phyloP scores from a whole-genome alignment of 2,113 vertebrate genomes.

The Brachypodius melanocephalos region DNA sequence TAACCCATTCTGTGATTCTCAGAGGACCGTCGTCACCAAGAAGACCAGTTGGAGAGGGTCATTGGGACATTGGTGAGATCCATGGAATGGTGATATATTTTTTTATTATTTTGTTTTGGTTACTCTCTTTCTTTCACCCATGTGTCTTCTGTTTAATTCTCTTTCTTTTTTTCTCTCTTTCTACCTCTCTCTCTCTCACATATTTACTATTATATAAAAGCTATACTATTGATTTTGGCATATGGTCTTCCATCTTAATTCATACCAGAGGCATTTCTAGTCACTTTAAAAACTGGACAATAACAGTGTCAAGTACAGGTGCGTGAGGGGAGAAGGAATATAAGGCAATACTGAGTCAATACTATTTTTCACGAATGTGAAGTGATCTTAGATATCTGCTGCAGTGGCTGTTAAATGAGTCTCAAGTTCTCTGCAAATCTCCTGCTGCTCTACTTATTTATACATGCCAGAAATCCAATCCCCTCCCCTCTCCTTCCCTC shows the following conservation, averaged over 20 bases:
- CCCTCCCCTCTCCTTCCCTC: no score
- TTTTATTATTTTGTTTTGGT: neutral
- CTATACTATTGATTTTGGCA: neutral
- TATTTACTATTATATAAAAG: neutral
- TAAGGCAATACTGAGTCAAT: neutral
- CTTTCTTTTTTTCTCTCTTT: neutral
- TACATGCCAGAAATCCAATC: neutral
- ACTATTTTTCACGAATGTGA: neutral
- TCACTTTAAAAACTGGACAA: neutral
- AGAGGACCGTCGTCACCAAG: no score
- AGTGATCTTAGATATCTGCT: neutral
- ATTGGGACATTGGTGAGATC: fast-evolving
- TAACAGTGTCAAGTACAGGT: neutral
- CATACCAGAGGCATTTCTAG: fast-evolving
- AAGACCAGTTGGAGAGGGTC: neutral
- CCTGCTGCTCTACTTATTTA: neutral
- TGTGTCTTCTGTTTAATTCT: neutral
- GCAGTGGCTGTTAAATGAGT: neutral
- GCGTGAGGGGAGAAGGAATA: neutral
- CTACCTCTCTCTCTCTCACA: no score
- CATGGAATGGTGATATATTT: no score
- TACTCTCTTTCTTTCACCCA: neutral
- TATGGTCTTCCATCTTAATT: neutral
- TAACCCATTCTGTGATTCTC: fast-evolving
- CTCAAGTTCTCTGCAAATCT: neutral